These are phyloP conservation scores for Cremastinae sp. DNA, from an alignment of 2,888 invertebrate species.

Conservation along the genomic window DNA sequence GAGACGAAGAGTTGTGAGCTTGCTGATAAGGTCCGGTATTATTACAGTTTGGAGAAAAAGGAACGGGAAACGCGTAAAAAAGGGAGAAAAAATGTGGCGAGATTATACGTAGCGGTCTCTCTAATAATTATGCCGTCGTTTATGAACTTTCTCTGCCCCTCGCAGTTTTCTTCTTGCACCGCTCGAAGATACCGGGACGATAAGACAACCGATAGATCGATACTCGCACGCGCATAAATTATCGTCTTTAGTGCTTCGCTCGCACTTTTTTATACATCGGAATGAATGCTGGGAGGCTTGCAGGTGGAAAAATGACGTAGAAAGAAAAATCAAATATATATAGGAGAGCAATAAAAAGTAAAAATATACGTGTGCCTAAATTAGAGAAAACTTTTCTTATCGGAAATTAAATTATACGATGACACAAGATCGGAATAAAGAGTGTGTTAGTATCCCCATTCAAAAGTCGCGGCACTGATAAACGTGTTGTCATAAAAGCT, in stretches of 20 bases:
- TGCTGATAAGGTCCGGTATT: constrained; percentile 51
- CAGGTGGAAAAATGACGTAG: background rate
- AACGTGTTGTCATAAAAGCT: background rate
- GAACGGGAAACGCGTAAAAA: constrained; percentile 14
- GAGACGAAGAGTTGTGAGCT: constrained; percentile 11
- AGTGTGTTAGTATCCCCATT: background rate
- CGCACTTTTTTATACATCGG: constrained; percentile 3
- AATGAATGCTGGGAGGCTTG: background rate
- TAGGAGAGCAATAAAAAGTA: background rate
- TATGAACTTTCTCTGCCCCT: background rate
- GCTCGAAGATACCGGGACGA: constrained; percentile 46
- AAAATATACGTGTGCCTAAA: constrained; percentile 1
- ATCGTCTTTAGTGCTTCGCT: constrained; percentile 49
- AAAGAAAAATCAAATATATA: background rate
- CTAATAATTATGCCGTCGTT: constrained; percentile 9
- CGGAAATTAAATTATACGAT: constrained; percentile 11
- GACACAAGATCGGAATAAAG: background rate
- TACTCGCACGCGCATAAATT: constrained; percentile 49
- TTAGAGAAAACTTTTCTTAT: constrained; percentile 6
- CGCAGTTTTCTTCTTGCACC: background rate
- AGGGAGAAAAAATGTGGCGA: constrained; percentile 25
- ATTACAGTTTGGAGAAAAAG: constrained; percentile 51
- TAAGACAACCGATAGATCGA: constrained; percentile 51
- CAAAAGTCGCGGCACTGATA: background rate
- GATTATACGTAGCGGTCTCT: constrained; percentile 28